phyloP scores from a whole-genome alignment of 2,113 vertebrate genomes.

The Triplophysa tibetana region DNA sequence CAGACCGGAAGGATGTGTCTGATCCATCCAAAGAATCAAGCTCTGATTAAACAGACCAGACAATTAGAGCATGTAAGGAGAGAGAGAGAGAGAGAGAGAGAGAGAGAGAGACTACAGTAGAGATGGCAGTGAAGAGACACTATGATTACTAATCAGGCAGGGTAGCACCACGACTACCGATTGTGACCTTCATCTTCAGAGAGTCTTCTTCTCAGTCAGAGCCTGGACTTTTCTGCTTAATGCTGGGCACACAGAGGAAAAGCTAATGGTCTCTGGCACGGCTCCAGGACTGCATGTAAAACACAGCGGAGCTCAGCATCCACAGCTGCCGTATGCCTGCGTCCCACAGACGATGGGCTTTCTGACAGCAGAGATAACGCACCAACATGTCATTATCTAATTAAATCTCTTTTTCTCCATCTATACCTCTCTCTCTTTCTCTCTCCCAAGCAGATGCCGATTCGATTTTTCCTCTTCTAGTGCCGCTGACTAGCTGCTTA shows the following conservation, averaged over 20 bases:
- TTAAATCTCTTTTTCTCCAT: slow-evolving; percentile 41
- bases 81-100: background rate
- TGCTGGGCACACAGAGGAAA: background rate
- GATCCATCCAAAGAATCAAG: slow-evolving; percentile 35
- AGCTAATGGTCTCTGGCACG: slow-evolving; percentile 30
- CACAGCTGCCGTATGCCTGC: slow-evolving; percentile 20
- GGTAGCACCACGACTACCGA: background rate
- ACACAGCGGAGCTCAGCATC: slow-evolving; percentile 26
- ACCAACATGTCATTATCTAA: slow-evolving; percentile 46
- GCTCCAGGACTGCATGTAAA: slow-evolving; percentile 31
- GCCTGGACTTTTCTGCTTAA: slow-evolving; percentile 25
- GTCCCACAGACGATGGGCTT: slow-evolving; percentile 18
- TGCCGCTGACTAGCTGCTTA: background rate
- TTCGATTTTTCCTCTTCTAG: slow-evolving; percentile 16
- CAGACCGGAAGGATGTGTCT: background rate
- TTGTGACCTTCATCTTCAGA: slow-evolving; percentile 30
- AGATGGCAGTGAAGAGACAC: background rate
- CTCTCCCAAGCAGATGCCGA: slow-evolving; percentile 17
- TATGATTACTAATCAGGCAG: slow-evolving; percentile 30
- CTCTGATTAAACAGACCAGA: slow-evolving; percentile 30
- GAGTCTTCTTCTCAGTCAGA: background rate
- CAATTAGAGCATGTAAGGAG: slow-evolving; percentile 15
- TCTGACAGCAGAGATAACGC: slow-evolving; percentile 35
- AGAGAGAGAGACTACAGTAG: background rate
- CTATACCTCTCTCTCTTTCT: background rate